Evolutionary conservation across 1,140 invertebrate genomes (phyloP).

Genomic region (Maniola jurtina): DNA sequence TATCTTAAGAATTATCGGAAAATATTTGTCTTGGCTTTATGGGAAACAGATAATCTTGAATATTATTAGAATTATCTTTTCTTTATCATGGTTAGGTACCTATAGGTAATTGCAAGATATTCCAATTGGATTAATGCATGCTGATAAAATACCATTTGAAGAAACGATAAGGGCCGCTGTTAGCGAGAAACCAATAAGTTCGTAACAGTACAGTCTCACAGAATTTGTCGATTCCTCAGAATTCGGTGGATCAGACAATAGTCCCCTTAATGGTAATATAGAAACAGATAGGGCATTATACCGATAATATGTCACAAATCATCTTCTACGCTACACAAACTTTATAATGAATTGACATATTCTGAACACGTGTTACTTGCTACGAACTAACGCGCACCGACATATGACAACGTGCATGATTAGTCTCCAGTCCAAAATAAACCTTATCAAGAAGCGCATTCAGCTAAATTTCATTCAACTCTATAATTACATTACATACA

Average conservation of each 20-base stretch:
- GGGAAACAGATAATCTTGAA: too few relatives aligned
- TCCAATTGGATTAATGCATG: not conserved
- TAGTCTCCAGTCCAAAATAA: constrained; percentile 32
- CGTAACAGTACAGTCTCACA: constrained; percentile 31
- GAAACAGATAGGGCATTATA: constrained; percentile 65
- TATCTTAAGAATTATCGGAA: too few relatives aligned
- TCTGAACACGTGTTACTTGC: constrained; percentile 67
- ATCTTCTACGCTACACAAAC: constrained; percentile 70
- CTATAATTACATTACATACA: constrained; percentile 22
- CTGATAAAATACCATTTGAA: not conserved
- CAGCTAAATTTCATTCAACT: constrained; percentile 32
- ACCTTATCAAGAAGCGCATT: constrained; percentile 34
- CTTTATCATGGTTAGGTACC: not conserved
- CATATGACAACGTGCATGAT: constrained; percentile 42
- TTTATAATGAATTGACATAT: constrained; percentile 78
- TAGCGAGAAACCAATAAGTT: constrained; percentile 41
- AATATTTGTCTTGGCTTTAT: too few relatives aligned
- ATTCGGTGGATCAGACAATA: constrained; percentile 60
- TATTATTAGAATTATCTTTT: not conserved
- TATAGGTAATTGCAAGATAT: not conserved
- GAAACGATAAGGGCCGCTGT: not conserved
- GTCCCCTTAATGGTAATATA: constrained; percentile 53
- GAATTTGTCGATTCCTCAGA: constrained; percentile 66
- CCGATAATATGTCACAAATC: constrained; percentile 75
- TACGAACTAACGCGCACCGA: constrained; percentile 50